Evolutionary conservation across 2,113 vertebrate genomes (phyloP).

Genomic region (Scortum barcoo): DNA sequence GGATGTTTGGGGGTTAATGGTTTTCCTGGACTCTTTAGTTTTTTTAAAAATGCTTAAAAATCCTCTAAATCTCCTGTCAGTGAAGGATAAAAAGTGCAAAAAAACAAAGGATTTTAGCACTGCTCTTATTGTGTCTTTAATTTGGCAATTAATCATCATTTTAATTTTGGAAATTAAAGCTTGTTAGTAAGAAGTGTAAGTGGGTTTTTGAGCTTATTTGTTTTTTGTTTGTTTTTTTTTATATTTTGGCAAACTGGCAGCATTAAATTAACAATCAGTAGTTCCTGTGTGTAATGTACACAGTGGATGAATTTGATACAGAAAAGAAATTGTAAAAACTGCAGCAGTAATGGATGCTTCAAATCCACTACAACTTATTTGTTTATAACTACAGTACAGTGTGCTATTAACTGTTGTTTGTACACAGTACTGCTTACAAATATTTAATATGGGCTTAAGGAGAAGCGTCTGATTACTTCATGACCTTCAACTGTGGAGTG

Average conservation of each 20-base stretch:
- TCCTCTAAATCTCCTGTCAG: not conserved
- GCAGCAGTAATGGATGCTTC: not conserved
- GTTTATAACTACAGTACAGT: not conserved
- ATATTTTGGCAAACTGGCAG: not conserved
- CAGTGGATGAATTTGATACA: too few species aligned
- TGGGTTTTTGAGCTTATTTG: not conserved
- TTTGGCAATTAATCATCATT: not conserved
- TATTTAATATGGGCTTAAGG: not conserved
- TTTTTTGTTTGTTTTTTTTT: not conserved
- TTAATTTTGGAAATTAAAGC: not conserved
- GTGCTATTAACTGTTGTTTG: not conserved
- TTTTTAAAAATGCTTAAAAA: not conserved
- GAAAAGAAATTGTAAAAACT: too few species aligned
- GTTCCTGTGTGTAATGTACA: not conserved
- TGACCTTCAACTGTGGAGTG: conserved; percentile 36
- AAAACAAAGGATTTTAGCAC: conserved; percentile 12
- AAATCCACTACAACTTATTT: not conserved
- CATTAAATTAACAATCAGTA: not conserved
- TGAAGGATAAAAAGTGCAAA: too few species aligned
- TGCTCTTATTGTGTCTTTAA: not conserved
- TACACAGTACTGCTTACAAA: not conserved
- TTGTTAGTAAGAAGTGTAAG: not conserved
- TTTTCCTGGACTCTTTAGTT: not conserved
- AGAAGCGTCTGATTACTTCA: not conserved
- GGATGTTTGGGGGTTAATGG: conserved; percentile 36